A percentile compares a stretch with the other conserved stretches of the same genome.
phyloP scores from a whole-genome alignment of 1,140 invertebrate species.

The Zaprionus inermis region DNA sequence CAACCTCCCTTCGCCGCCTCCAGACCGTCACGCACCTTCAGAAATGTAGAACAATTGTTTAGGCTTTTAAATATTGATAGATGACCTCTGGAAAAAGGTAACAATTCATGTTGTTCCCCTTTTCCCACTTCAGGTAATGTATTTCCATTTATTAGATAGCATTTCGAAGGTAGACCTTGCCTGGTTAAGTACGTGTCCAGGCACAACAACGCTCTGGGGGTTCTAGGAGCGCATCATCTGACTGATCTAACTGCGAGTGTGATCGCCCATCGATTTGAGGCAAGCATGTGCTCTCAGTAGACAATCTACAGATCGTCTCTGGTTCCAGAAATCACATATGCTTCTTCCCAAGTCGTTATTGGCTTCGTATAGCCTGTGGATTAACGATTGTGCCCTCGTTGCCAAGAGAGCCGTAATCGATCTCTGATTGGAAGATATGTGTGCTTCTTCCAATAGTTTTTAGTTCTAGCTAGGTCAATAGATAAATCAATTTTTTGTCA shows the following conservation, averaged over 20 bases:
- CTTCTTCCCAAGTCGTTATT: slow-evolving; percentile 99
- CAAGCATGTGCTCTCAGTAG: slow-evolving; percentile 99
- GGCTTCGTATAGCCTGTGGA: slow-evolving; percentile 99
- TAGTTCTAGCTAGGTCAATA: no score
- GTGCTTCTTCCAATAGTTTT: no score
- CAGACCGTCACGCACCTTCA: slow-evolving; percentile 2
- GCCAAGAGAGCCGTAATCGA: no score
- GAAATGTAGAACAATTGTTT: slow-evolving; percentile 34
- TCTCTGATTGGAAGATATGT: no score
- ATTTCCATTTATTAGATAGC: neutral
- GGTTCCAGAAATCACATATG: slow-evolving; percentile 98
- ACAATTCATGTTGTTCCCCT: slow-evolving; percentile 21
- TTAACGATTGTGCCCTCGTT: slow-evolving; percentile 96
- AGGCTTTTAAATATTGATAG: slow-evolving; percentile 51
- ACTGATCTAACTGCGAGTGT: slow-evolving; percentile 98
- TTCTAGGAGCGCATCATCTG: slow-evolving; percentile 99
- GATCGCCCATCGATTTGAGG: slow-evolving; percentile 96
- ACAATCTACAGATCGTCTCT: slow-evolving; percentile 99
- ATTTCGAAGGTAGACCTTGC: neutral
- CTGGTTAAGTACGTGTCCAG: no score
- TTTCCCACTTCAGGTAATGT: neutral
- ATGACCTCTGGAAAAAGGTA: slow-evolving; percentile 23
- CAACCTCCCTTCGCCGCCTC: no score
- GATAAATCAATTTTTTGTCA: no score
- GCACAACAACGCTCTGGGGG: slow-evolving; percentile 90